These are phyloP conservation scores for Acrocyrtus sp. DNA, from an alignment of 2,888 invertebrate genomes.

Conservation along the genomic window DNA sequence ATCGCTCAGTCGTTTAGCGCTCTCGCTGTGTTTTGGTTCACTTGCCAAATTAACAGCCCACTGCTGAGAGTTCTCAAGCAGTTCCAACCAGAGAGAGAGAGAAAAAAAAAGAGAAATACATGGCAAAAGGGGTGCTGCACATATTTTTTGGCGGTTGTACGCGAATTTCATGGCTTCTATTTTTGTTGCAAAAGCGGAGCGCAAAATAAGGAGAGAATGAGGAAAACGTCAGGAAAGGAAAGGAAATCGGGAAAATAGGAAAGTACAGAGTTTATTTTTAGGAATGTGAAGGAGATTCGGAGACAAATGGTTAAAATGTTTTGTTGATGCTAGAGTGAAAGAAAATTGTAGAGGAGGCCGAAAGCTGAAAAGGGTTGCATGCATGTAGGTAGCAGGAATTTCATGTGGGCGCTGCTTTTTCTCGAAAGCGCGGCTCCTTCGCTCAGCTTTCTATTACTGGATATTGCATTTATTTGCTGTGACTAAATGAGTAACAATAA, in stretches of 20 bases:
- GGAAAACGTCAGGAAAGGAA: background rate
- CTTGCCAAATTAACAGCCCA: constrained; percentile 50
- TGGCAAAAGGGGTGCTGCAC: background rate
- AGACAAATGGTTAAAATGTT: background rate
- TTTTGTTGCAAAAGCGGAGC: background rate
- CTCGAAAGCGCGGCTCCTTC: background rate
- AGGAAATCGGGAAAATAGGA: background rate
- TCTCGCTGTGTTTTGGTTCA: constrained; percentile 48
- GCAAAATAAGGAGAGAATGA: background rate
- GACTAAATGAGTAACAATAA: constrained; percentile 18
- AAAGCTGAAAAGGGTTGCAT: background rate
- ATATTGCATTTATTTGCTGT: constrained; percentile 19
- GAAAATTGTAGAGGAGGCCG: background rate
- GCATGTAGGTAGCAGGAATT: background rate
- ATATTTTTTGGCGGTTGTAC: background rate
- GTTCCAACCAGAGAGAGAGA: constrained; percentile 8
- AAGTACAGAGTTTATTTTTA: background rate
- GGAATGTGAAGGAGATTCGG: background rate
- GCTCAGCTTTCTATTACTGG: background rate
- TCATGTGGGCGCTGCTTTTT: background rate
- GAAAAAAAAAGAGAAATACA: background rate
- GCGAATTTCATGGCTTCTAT: background rate
- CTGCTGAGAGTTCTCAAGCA: constrained; percentile 30
- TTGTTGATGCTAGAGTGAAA: background rate
- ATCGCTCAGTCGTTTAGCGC: constrained; percentile 47